Evolutionary conservation across 2,888 invertebrate species (phyloP).

Genomic region (Ochlodes sylvanus): DNA sequence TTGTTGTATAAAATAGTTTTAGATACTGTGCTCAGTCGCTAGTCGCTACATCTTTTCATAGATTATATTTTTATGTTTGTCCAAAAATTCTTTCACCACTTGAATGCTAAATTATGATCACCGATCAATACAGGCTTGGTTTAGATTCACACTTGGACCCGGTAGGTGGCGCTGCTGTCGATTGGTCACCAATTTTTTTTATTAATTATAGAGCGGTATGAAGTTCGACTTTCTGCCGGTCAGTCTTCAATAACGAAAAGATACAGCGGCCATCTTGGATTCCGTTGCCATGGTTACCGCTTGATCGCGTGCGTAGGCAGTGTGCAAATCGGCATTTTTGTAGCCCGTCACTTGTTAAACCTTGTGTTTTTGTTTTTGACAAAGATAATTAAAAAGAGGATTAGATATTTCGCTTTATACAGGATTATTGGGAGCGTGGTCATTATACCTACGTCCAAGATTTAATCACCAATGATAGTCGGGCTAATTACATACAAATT

Average conservation of each 20-base stretch:
- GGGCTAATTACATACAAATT: constrained; percentile 38
- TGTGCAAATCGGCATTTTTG: constrained; percentile 37
- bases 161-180: no score
- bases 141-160: no score
- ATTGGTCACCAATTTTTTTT: no score
- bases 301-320: constrained; percentile 63
- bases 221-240: no score
- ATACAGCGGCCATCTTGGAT: constrained; percentile 72
- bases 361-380: constrained; percentile 19
- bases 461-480: constrained; percentile 37
- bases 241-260: constrained; percentile 64
- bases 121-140: no score
- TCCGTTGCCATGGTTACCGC: constrained; percentile 71
- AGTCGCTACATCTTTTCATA: no score
- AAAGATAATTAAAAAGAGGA: constrained; percentile 34
- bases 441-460: constrained; percentile 31
- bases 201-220: no score
- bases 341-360: constrained; percentile 25
- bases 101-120: no score
- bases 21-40: no score
- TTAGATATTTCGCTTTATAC: constrained; percentile 35
- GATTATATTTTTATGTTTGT: no score
- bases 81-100: no score
- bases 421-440: constrained; percentile 23
- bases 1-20: no score